phyloP scores from a whole-genome alignment of 2,888 invertebrate species.

The Mimachlamys varia region DNA sequence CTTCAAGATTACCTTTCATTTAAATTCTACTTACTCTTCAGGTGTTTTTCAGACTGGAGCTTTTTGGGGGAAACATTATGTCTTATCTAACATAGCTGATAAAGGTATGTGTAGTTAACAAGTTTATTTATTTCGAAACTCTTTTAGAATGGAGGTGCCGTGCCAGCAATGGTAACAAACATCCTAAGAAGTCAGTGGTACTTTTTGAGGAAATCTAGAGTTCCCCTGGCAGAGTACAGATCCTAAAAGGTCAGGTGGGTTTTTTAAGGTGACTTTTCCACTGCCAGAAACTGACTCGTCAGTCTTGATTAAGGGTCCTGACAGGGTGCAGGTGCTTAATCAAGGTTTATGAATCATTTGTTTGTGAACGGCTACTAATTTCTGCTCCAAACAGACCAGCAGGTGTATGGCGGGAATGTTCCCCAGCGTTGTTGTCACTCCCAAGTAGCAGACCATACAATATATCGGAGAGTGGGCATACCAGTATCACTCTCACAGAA shows the following conservation, averaged over 20 bases:
- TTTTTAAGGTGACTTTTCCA: neutral
- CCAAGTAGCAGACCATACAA: neutral
- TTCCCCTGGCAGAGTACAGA: neutral
- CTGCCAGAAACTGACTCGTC: neutral
- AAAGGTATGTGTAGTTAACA: no score
- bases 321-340: neutral
- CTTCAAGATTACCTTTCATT: no score
- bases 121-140: no score
- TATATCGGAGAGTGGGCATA: neutral
- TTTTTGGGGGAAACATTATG: neutral
- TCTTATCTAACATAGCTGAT: neutral
- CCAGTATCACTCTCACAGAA: neutral
- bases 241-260: slow-evolving; percentile 3
- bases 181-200: neutral
- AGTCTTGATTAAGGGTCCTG: neutral
- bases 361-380: slow-evolving; percentile 10
- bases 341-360: slow-evolving; percentile 31
- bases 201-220: neutral
- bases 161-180: no score
- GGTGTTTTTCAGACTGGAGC: neutral
- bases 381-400: slow-evolving; percentile 15
- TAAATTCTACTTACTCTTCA: no score
- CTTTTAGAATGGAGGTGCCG: no score
- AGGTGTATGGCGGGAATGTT: neutral
- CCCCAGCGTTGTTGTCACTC: slow-evolving; percentile 8